Evolutionary conservation across 2,797 vertebrate species (phyloP), one percentile per base, ranked within the genome.

Genomic region (Botia kubotai): DNA sequence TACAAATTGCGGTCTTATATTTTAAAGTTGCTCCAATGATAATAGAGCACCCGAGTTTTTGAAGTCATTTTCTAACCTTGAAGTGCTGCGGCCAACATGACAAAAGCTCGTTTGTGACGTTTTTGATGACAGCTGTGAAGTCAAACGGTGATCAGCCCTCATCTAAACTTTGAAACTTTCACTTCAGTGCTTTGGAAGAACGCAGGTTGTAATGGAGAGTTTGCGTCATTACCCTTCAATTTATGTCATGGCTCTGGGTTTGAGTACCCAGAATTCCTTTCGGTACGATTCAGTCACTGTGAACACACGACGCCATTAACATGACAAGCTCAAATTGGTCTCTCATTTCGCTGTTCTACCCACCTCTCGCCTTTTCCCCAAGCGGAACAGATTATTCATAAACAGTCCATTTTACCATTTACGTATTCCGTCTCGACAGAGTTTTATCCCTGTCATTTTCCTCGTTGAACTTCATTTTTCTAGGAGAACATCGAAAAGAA

Each of bases 221-320:
- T 76, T 65, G 73, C 17, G 12, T 43, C 72, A 67, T 80, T 71
- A 80, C 77, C 76, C 76, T 83, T 50, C 76, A 67, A 83, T 80
- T 72, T 57, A 67, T 43, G 58, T 80, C 72, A 71, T n/a, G n/a
- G 58, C 36, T 65, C 36, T 71, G 6, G 52, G 57, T 69, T 79
- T 80, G 62, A 70, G 58, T 68, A 76, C 16, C 29, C 43, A 39
- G 39, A 82, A 43, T 48, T 78, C 60, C 79, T 76, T 80, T 52
- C 71, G 14, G 79, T 46, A 63, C 23, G 48, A 62, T 60, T 62
- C 36, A 70, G 50, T 69, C 52, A 23, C 48, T 66, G 33, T 67
- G 65, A 80, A 82, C 80, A 79, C 73, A 76, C 62, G 21, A 63
- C 17, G 26, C 29, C 68, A 77, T 85, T 81, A 72, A 83, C 16